Percentiles rank a stretch among this genome's conserved stretches.
Conservation (phyloP, 2,113 vertebrate genomes). For the Nerophis ophidion region DNA sequence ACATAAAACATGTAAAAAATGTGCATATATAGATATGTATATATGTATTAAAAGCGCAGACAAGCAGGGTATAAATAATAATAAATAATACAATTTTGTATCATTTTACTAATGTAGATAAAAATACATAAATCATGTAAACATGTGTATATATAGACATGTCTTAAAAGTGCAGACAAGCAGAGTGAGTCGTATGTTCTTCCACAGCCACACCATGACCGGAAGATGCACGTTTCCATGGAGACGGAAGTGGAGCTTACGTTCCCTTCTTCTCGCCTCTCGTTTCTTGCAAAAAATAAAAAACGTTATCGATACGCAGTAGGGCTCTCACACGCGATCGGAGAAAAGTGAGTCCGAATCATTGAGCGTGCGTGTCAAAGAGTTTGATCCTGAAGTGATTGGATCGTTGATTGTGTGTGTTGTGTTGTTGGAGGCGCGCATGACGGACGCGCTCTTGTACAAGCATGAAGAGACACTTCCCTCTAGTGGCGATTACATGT, state of each 20-base stretch:
- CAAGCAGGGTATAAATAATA: slow-evolving; percentile 20
- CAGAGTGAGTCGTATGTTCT: slow-evolving; percentile 25
- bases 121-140: no score
- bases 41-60: background rate
- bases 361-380: slow-evolving; percentile 11
- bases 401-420: slow-evolving; percentile 19
- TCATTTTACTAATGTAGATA: background rate
- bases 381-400: slow-evolving; percentile 35
- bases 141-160: no score
- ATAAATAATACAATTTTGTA: no score
- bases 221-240: slow-evolving; percentile 68
- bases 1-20: background rate
- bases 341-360: no score
- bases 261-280: slow-evolving; percentile 46
- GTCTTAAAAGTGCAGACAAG: slow-evolving; percentile 11
- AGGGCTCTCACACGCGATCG: no score
- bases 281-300: slow-evolving; percentile 48
- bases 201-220: slow-evolving; percentile 58
- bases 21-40: no score
- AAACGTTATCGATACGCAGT: no score
- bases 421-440: slow-evolving; percentile 4
- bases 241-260: slow-evolving; percentile 64
- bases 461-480: slow-evolving; percentile 29
- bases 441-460: slow-evolving; percentile 1
- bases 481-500: slow-evolving; percentile 45